Evolutionary conservation across 2,113 vertebrate genomes (phyloP).

Genomic region (Poecilia latipinna): DNA sequence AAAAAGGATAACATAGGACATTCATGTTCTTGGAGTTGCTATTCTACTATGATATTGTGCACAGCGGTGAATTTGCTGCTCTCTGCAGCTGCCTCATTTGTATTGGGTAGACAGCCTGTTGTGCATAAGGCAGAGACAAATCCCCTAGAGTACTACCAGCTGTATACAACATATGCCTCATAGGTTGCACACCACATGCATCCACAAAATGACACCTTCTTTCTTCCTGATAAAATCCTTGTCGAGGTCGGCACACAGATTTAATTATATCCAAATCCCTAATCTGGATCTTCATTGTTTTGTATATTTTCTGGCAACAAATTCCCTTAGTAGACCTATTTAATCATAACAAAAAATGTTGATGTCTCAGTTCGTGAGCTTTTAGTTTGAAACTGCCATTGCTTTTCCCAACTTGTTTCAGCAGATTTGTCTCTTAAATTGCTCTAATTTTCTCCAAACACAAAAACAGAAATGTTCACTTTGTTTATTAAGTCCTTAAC

Average conservation of each 20-base stretch:
- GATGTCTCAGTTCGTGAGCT: neutral
- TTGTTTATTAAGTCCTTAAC: neutral
- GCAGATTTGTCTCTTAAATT: too few species aligned
- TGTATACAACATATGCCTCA: slow-evolving; percentile 61
- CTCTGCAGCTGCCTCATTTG: slow-evolving; percentile 66
- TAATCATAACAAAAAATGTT: neutral
- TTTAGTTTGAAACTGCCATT: neutral
- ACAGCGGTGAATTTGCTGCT: slow-evolving; percentile 36
- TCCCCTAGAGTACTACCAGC: slow-evolving; percentile 60
- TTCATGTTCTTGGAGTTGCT: slow-evolving; percentile 25
- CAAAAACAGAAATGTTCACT: neutral
- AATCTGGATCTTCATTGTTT: neutral
- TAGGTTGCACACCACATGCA: slow-evolving; percentile 18
- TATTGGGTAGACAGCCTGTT: slow-evolving; percentile 53
- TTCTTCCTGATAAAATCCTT: neutral
- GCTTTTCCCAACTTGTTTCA: too few species aligned
- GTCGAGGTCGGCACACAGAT: neutral
- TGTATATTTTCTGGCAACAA: neutral
- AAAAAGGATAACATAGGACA: slow-evolving; percentile 6
- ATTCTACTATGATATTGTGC: slow-evolving; percentile 24
- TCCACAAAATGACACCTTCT: slow-evolving; percentile 28
- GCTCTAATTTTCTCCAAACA: neutral
- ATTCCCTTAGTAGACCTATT: neutral
- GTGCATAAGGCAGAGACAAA: slow-evolving; percentile 55
- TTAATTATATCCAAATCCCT: slow-evolving; percentile 22